Percentiles rank a stretch among this genome's conserved stretches.
Conservation (phyloP, 2,797 vertebrate genomes). For the Hyperoplus lanceolatus region DNA sequence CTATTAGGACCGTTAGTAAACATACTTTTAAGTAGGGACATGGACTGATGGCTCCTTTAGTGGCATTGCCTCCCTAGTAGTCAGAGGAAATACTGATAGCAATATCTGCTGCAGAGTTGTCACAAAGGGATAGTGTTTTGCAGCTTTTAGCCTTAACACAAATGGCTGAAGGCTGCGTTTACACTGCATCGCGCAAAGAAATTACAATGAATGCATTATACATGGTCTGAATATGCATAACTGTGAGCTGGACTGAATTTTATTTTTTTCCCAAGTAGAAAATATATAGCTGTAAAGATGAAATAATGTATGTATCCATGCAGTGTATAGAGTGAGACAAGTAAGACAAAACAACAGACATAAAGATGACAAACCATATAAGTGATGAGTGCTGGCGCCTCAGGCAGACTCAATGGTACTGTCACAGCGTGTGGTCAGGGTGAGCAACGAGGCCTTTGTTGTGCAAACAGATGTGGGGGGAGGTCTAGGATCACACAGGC, state of each 20-base stretch:
- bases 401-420: constrained; percentile 58
- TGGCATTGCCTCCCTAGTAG: constrained; percentile 2
- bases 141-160: constrained; percentile 24
- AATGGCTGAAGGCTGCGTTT: constrained; percentile 40
- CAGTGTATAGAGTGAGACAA: constrained; percentile 27
- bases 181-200: constrained; percentile 31
- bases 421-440: constrained; percentile 52
- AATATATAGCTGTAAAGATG: constrained; percentile 17
- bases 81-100: constrained; percentile 15
- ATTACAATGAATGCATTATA: constrained; percentile 9
- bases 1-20: constrained; percentile 5
- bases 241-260: constrained; percentile 13
- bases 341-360: constrained; percentile 37
- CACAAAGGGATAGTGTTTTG: constrained; percentile 21
- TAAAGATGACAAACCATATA: constrained; percentile 54
- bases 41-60: constrained; percentile 12
- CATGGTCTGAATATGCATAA: constrained; percentile 36
- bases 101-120: constrained; percentile 19
- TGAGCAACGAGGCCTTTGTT: constrained; percentile 64
- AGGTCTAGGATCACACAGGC: constrained; percentile 54
- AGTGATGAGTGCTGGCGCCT: constrained; percentile 45
- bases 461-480: constrained; percentile 61
- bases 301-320: constrained; percentile 15
- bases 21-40: constrained; percentile 12
- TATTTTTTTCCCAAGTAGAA: constrained; percentile 19